These are phyloP conservation scores for Okamejei kenojei DNA, from an alignment of 2,797 vertebrate genomes.

Conservation along the genomic window DNA sequence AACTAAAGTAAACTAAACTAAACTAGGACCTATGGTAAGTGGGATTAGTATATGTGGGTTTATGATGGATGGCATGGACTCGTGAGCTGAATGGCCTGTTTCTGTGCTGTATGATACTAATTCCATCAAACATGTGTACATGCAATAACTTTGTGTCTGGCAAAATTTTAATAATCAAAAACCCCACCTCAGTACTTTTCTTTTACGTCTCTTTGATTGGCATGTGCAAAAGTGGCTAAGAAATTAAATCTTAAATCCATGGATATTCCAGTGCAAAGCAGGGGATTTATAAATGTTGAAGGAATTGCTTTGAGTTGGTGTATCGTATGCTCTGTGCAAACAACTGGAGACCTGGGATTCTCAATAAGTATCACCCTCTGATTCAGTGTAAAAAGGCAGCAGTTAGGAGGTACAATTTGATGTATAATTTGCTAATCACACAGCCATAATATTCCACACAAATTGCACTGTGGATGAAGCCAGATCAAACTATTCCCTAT, in stretches of 20 bases:
- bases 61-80: no score
- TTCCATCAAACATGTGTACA: no score
- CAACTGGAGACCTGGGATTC: background rate
- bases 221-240: background rate
- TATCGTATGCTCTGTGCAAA: no score
- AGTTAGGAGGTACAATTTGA: background rate
- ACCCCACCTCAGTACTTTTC: background rate
- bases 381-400: background rate
- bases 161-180: background rate
- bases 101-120: no score
- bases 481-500: background rate
- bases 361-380: no score
- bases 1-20: no score
- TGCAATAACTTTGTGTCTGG: no score
- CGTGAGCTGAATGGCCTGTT: no score
- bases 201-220: background rate
- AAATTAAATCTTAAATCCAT: background rate
- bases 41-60: no score
- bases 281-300: no score
- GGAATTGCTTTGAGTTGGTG: background rate
- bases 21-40: no score
- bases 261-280: background rate
- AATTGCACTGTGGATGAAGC: background rate
- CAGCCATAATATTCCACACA: background rate
- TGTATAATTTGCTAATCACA: background rate